phyloP scores from a whole-genome alignment of 2,113 vertebrate genomes.

The Lampris incognitus region DNA sequence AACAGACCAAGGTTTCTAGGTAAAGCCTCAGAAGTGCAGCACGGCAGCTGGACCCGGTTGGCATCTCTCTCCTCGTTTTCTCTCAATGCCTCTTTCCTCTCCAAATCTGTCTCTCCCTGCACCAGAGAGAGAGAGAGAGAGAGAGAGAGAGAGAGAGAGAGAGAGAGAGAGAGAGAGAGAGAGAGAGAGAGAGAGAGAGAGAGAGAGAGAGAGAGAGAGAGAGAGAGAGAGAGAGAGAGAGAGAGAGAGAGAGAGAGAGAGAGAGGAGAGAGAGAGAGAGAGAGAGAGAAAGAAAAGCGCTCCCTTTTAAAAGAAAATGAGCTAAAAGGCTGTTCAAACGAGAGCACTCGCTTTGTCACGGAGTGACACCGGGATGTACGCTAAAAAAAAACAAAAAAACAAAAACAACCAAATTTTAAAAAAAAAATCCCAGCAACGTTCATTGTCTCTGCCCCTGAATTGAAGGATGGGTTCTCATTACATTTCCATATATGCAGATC shows the following conservation, averaged over 20 bases:
- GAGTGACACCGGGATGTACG: conserved; percentile 45
- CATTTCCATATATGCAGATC: conserved; percentile 77
- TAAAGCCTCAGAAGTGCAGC: conserved; percentile 69
- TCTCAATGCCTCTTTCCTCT: conserved; percentile 34
- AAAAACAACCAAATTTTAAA: too few relatives aligned
- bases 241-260: conserved; percentile 8
- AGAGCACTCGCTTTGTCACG: conserved; percentile 38
- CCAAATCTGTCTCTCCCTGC: conserved; percentile 31
- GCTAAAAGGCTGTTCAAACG: conserved; percentile 25
- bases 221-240: conserved; percentile 17
- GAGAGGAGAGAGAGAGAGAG: conserved; percentile 17
- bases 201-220: conserved; percentile 16
- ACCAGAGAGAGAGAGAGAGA: conserved; percentile 11
- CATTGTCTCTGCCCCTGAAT: conserved; percentile 62
- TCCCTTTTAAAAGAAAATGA: conserved; percentile 47
- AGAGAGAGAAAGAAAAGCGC: conserved; percentile 19
- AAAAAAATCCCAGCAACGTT: conserved; percentile 39
- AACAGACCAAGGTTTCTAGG: conserved; percentile 66
- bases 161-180: conserved; percentile 7
- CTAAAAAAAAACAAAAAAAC: background rate
- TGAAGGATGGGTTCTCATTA: conserved; percentile 63
- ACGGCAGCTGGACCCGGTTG: conserved; percentile 65
- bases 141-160: conserved; percentile 18
- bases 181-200: conserved; percentile 18
- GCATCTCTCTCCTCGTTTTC: conserved; percentile 48